These are phyloP conservation scores for Spodoptera litura DNA, from an alignment of 1,140 invertebrate genomes.

Conservation along the genomic window DNA sequence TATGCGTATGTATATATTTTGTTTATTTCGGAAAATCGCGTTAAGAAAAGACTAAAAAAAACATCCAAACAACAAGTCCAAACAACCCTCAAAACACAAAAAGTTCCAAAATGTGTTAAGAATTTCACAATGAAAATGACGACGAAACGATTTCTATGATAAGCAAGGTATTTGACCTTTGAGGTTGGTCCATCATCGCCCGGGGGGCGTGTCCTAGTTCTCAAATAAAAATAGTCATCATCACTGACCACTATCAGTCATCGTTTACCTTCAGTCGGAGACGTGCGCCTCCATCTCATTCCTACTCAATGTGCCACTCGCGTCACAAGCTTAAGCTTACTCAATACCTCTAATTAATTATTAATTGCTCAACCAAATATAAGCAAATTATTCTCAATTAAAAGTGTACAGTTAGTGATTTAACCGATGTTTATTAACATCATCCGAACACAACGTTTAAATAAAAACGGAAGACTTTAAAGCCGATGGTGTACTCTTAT, in stretches of 20 bases:
- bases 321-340: constrained; percentile 14
- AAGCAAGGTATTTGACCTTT: constrained; percentile 14
- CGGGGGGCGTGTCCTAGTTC: constrained; percentile 21
- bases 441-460: neutral
- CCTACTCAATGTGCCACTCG: constrained; percentile 1
- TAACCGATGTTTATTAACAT: constrained; percentile 32
- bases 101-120: neutral
- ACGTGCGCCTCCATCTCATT: constrained; percentile 32
- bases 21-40: too few species aligned
- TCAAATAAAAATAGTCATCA: constrained; percentile 47
- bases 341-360: constrained; percentile 20
- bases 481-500: constrained; percentile 9
- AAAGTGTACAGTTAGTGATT: constrained; percentile 36
- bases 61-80: too few species aligned
- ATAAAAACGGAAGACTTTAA: constrained; percentile 18
- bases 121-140: neutral
- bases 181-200: constrained; percentile 4
- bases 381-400: constrained; percentile 24
- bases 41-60: too few species aligned
- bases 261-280: constrained; percentile 15
- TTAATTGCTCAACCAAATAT: constrained; percentile 28
- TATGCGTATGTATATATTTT: too few species aligned
- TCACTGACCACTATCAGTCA: constrained; percentile 36
- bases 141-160: neutral
- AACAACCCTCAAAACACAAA: too few species aligned